These are phyloP conservation scores for Tachina lurida DNA, from an alignment of 2,888 invertebrate genomes.

Conservation along the genomic window DNA sequence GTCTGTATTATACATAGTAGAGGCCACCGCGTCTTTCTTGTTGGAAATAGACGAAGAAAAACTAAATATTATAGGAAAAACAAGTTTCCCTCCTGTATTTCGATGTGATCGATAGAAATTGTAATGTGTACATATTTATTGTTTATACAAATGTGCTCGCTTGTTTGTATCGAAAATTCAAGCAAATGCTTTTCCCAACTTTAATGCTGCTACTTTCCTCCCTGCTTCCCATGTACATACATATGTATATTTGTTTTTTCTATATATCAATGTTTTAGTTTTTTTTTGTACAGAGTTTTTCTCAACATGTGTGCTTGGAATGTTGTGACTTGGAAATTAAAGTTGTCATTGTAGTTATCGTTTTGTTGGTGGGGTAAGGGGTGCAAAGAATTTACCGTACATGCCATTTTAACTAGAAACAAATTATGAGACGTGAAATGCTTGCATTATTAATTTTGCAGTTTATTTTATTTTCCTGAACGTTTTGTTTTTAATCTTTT, in stretches of 20 bases:
- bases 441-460: not conserved
- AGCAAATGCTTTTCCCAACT: conserved; percentile 8
- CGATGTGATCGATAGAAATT: conserved; percentile 41
- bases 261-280: not conserved
- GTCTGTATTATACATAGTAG: not conserved
- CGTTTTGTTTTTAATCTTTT: conserved; percentile 3
- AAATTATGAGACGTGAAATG: not conserved
- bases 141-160: not conserved
- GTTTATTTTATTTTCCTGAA: not conserved
- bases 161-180: conserved; percentile 32
- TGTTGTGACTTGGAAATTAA: conserved; percentile 36
- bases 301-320: conserved; percentile 62
- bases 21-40: conserved; percentile 64
- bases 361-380: conserved; percentile 6
- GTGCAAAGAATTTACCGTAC: not conserved
- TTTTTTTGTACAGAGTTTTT: conserved; percentile 26
- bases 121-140: not conserved
- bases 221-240: conserved; percentile 7
- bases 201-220: conserved; percentile 43
- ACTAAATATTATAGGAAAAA: conserved; percentile 40
- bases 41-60: conserved; percentile 32
- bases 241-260: conserved; percentile 1
- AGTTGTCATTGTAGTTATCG: conserved; percentile 17
- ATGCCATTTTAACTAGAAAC: not conserved
- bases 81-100: conserved; percentile 49